Evolutionary conservation across 1,140 invertebrate genomes (phyloP).

Genomic region (Aphelenchoides besseyi): DNA sequence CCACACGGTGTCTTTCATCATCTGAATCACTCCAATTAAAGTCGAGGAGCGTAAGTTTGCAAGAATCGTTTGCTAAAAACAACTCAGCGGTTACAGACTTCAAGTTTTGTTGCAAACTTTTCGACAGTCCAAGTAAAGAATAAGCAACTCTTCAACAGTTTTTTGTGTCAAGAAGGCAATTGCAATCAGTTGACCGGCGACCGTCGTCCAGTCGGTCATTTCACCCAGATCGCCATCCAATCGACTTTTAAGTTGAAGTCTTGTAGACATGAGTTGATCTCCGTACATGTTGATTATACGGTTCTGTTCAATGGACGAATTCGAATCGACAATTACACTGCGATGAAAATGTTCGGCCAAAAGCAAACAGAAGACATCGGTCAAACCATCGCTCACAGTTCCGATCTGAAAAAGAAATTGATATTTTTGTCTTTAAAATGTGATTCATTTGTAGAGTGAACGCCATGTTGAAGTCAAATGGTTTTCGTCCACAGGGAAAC

Average conservation of each 20-base stretch:
- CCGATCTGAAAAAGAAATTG: slow-evolving; percentile 29
- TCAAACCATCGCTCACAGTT: slow-evolving; percentile 18
- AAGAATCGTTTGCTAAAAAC: slow-evolving; percentile 27
- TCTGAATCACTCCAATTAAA: slow-evolving; percentile 44
- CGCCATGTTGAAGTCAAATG: background rate
- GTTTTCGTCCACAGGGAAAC: slow-evolving; percentile 19
- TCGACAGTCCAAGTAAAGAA: slow-evolving; percentile 38
- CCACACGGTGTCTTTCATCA: slow-evolving; percentile 37
- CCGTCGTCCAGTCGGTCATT: slow-evolving; percentile 33
- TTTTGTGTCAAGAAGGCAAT: slow-evolving; percentile 38
- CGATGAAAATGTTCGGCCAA: slow-evolving; percentile 42
- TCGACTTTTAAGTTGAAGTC: slow-evolving; percentile 20
- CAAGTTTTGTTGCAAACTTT: slow-evolving; percentile 29
- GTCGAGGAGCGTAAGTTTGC: slow-evolving; percentile 33
- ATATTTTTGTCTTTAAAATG: slow-evolving; percentile 12
- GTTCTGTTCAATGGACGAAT: background rate
- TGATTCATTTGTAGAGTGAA: slow-evolving; percentile 13
- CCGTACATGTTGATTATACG: background rate
- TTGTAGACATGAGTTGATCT: slow-evolving; percentile 8
- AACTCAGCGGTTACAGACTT: background rate
- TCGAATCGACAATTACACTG: slow-evolving; percentile 18
- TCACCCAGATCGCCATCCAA: slow-evolving; percentile 28
- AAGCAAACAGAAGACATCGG: slow-evolving; percentile 41
- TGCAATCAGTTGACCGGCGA: slow-evolving; percentile 30
- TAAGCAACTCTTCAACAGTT: slow-evolving; percentile 31